phyloP scores from a whole-genome alignment of 2,797 vertebrate species.

The Vultur gryphus region DNA sequence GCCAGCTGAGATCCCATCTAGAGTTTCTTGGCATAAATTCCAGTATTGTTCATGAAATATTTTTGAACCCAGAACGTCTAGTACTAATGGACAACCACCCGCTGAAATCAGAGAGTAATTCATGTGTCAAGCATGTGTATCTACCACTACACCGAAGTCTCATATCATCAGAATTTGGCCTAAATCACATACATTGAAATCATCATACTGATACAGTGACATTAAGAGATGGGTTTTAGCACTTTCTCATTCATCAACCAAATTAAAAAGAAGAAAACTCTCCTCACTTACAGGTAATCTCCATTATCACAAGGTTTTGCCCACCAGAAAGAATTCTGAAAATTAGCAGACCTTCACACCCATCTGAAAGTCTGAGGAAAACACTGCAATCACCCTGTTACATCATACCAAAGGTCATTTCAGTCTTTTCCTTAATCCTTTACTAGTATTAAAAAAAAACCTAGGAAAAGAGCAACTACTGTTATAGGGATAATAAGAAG shows the following conservation, averaged over 20 bases:
- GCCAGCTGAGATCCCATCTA: background rate
- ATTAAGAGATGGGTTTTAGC: background rate
- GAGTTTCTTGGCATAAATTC: background rate
- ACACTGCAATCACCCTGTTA: background rate
- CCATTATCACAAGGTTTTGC: background rate
- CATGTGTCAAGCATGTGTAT: background rate
- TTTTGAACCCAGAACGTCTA: background rate
- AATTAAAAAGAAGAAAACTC: background rate
- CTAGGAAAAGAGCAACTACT: background rate
- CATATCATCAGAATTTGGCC: background rate
- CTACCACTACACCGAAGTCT: background rate
- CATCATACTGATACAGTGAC: background rate
- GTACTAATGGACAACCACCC: background rate
- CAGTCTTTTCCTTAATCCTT: background rate
- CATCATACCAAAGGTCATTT: background rate
- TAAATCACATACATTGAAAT: background rate
- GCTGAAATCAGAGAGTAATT: background rate
- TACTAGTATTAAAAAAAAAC: background rate
- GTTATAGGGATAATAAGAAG: background rate
- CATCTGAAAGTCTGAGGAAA: background rate
- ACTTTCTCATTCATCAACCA: background rate
- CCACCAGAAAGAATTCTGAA: background rate
- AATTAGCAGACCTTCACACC: background rate
- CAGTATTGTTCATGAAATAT: background rate
- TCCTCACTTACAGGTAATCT: background rate